Evolutionary conservation across 2,113 vertebrate species (phyloP), one percentile per base, ranked within the genome.

Genomic region (Rhinogobius similis): DNA sequence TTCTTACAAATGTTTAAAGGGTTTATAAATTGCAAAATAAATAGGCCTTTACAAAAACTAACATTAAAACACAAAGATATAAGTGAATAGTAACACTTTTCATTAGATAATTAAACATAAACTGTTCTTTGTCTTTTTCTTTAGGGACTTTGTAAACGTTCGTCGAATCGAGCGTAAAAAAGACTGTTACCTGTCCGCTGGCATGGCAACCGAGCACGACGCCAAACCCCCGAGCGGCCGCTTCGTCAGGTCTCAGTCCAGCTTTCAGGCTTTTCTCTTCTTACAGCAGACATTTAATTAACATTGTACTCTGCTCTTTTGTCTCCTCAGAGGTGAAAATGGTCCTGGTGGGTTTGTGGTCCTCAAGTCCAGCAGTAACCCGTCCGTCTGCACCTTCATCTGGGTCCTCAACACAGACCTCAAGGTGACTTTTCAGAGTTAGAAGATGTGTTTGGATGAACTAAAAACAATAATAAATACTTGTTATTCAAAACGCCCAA

Each of bases 371-470:
- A 92, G 91, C 87, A 93, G 88, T 50, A 99, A 98, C 83, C 94
- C 95, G 11, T 92, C 93, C 4, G 85, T 97, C 68, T 98, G 96
- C 90, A 98, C 96, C 27, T 99, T 99, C 83, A 86, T 98, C 87
- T 99, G 98, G 98, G 92, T 99, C 56, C 95, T 99, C 68, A 98
- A 99, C 88, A 97, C 98, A 1, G 97, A 99, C 81, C 90, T 99
- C 32, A 99, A 98, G 96, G 98, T 98, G 86, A 88, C 29, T 29
- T 36, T 36, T 36, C 5, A 8, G 32, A 36, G 32, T 36, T 36
- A 11, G 10, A 53, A 41, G 12, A 41, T 12, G 10, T 12, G 12
- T 41, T 41, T 0, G 2, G 13, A 13, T 41, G 2, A 41, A 41
- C 39, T 41, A 11, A 41, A n/a, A n/a, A n/a, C n/a, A n/a, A n/a